Evolutionary conservation across 37 sponge, comb jelly and placozoan genomes (phyloP).

Genomic region (Axinella damicornis): DNA sequence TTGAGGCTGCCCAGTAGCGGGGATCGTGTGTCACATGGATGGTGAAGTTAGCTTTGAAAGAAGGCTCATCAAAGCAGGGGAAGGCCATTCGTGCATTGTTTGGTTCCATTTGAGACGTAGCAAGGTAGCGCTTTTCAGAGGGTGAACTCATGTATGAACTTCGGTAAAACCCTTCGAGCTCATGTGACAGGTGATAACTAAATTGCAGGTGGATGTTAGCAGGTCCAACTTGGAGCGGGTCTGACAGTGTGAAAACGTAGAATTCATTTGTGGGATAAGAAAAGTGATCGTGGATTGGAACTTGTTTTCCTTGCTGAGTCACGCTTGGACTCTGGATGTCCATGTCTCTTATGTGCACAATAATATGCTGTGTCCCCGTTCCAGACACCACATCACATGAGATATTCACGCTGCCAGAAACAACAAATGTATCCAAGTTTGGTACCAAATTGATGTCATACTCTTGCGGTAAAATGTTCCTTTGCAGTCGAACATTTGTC

Average conservation of each 20-base stretch:
- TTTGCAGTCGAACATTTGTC: no score
- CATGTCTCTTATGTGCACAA: no score
- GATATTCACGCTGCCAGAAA: no score
- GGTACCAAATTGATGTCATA: no score
- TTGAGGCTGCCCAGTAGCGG: conserved; percentile 62
- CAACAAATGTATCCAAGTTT: no score
- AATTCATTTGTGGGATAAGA: conserved; percentile 57
- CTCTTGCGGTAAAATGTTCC: no score
- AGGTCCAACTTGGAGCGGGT: not conserved
- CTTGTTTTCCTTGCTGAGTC: no score
- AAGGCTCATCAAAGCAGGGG: conserved; percentile 98
- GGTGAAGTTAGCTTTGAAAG: conserved; percentile 90
- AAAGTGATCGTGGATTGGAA: no score
- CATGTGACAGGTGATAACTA: conserved; percentile 63
- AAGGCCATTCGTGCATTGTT: conserved; percentile 95
- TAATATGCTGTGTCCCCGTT: no score
- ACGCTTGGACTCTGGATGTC: no score
- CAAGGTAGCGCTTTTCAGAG: conserved; percentile 43
- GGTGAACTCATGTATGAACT: conserved; percentile 59
- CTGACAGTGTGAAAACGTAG: conserved; percentile 50
- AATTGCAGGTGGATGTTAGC: conserved; percentile 43
- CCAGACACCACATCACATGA: no score
- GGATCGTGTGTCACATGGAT: conserved; percentile 74
- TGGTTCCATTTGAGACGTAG: conserved; percentile 96
- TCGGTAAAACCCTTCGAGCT: conserved; percentile 81